phyloP scores from a whole-genome alignment of 2,888 invertebrate genomes.

The Tortrix viridana region DNA sequence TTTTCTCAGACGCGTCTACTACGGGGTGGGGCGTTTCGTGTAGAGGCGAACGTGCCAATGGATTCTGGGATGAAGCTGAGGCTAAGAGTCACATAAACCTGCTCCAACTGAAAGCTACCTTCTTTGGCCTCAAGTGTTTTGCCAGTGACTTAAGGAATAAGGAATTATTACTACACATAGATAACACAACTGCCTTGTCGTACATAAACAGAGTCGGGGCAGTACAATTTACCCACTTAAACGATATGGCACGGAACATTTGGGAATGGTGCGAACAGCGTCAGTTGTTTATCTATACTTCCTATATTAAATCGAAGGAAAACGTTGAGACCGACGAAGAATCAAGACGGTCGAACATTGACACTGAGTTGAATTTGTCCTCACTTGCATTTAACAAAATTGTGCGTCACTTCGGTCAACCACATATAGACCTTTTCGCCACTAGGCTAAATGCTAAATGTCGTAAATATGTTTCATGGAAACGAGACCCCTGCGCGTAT shows the following conservation, averaged over 20 bases:
- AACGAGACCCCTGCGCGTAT: constrained; percentile 28
- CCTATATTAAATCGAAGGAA: too few relatives aligned
- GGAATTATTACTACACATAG: constrained; percentile 38
- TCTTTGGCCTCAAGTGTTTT: constrained; percentile 36
- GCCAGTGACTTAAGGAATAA: constrained; percentile 18
- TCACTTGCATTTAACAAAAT: constrained; percentile 18
- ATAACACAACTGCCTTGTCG: constrained; percentile 41
- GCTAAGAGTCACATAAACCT: constrained; percentile 24
- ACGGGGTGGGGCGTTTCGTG: constrained; percentile 38
- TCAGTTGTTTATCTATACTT: constrained; percentile 18
- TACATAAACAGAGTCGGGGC: constrained; percentile 39
- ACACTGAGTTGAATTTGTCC: constrained; percentile 30
- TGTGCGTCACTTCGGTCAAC: constrained; percentile 22
- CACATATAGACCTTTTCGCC: constrained; percentile 30
- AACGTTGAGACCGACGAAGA: constrained; percentile 34
- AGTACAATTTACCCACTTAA: constrained; percentile 37
- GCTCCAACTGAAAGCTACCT: constrained; percentile 36
- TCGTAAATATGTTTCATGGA: constrained; percentile 37
- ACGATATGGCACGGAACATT: constrained; percentile 20
- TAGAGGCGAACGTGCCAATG: constrained; percentile 19
- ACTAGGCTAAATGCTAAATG: constrained; percentile 4
- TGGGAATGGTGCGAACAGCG: constrained; percentile 9
- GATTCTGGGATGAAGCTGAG: constrained; percentile 27
- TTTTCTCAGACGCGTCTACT: constrained; percentile 33
- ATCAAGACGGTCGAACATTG: constrained; percentile 23